Evolutionary conservation across 2,888 invertebrate species (phyloP).

Genomic region (Balanococcus diminutus): DNA sequence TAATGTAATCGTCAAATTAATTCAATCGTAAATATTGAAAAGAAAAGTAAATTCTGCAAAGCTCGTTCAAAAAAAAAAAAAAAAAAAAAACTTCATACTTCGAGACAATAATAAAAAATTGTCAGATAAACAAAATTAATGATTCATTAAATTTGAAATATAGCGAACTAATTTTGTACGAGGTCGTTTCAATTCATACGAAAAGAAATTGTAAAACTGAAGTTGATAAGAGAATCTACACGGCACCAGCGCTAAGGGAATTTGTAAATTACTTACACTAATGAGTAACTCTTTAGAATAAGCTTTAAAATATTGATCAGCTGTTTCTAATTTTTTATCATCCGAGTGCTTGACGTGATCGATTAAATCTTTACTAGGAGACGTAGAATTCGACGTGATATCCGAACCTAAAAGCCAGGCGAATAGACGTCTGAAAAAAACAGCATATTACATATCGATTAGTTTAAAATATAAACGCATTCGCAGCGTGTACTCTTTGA

Average conservation of each 20-base stretch:
- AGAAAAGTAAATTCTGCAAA: too few relatives aligned
- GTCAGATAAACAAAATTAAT: constrained; percentile 9
- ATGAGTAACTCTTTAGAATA: constrained; percentile 73
- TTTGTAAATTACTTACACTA: constrained; percentile 56
- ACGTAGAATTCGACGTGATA: constrained; percentile 63
- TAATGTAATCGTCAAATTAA: too few relatives aligned
- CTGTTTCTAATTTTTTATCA: constrained; percentile 59
- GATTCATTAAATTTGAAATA: constrained; percentile 33
- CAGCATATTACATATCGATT: neutral
- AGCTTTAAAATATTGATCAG: constrained; percentile 69
- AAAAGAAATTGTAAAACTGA: constrained; percentile 3
- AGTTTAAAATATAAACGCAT: neutral
- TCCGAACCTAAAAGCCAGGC: constrained; percentile 83
- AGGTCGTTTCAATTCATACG: constrained; percentile 27
- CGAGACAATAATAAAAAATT: neutral
- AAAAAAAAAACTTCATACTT: neutral
- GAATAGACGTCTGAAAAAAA: constrained; percentile 70
- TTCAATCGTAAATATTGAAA: too few relatives aligned
- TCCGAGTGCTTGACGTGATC: constrained; percentile 49
- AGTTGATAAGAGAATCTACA: neutral
- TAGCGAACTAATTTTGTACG: neutral
- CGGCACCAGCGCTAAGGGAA: neutral
- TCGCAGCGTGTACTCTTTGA: neutral
- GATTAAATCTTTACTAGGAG: constrained; percentile 59
- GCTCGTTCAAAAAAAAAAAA: neutral